These are phyloP conservation scores for Drosophila sulfurigaster DNA, from an alignment of 1,140 invertebrate species.

Conservation along the genomic window DNA sequence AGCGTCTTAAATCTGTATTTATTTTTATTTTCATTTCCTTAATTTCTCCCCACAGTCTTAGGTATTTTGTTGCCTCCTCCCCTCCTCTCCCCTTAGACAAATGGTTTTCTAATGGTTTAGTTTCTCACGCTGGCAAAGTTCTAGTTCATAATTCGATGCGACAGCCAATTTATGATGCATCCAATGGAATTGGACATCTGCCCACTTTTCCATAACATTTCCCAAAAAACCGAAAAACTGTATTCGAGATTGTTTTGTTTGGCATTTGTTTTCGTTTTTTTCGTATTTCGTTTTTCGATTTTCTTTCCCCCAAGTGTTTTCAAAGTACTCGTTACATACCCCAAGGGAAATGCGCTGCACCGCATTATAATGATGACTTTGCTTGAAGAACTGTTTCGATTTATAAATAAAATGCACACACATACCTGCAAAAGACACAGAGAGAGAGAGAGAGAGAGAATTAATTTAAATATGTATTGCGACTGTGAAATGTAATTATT, in stretches of 20 bases:
- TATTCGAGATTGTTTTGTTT: slow-evolving; percentile 9
- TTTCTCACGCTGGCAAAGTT: slow-evolving; percentile 47
- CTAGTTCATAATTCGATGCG: slow-evolving; percentile 46
- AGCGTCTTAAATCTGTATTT: slow-evolving; percentile 14
- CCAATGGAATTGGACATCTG: slow-evolving; percentile 48
- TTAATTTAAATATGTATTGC: slow-evolving; percentile 42
- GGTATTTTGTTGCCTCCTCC: too few species aligned
- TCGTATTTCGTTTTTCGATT: not conserved
- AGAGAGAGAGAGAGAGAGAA: not conserved
- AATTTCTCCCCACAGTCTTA: slow-evolving; percentile 8
- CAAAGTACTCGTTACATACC: slow-evolving; percentile 24
- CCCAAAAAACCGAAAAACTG: too few species aligned
- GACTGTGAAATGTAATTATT: slow-evolving; percentile 47
- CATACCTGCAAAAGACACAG: slow-evolving; percentile 53
- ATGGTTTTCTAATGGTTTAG: slow-evolving; percentile 6
- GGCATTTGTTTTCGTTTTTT: too few species aligned
- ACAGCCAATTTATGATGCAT: slow-evolving; percentile 49
- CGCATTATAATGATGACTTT: slow-evolving; percentile 26
- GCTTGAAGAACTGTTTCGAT: slow-evolving; percentile 3
- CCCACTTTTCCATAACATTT: slow-evolving; percentile 41
- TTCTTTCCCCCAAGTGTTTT: not conserved
- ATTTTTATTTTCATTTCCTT: slow-evolving; percentile 8
- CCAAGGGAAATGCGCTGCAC: slow-evolving; percentile 10
- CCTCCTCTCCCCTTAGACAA: too few species aligned
- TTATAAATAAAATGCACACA: slow-evolving; percentile 37